These are phyloP conservation scores for Nemotelus pantherinus DNA, from an alignment of 2,888 invertebrate species.

Conservation along the genomic window DNA sequence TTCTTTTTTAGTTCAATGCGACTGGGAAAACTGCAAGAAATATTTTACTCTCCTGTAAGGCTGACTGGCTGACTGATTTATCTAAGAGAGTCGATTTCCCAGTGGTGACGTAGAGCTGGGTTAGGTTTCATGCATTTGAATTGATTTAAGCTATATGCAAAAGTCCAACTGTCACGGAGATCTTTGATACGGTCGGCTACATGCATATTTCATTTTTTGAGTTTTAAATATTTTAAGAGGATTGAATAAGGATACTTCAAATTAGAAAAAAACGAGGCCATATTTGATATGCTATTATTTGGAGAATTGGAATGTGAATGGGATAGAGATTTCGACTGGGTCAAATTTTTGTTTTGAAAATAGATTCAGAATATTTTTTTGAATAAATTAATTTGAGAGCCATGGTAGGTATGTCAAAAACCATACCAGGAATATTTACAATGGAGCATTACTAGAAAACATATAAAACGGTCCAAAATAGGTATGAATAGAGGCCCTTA, in stretches of 20 bases:
- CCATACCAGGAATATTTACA: too few relatives aligned
- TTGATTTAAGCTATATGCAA: too few relatives aligned
- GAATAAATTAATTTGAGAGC: too few relatives aligned
- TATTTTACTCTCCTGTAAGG: not conserved
- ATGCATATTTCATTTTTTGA: slow-evolving; percentile 36
- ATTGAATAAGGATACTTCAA: slow-evolving; percentile 28
- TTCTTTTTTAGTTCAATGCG: not conserved
- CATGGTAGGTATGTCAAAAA: too few relatives aligned
- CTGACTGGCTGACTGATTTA: slow-evolving; percentile 20
- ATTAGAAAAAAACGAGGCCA: not conserved
- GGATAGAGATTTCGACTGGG: not conserved
- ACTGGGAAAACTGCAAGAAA: not conserved
- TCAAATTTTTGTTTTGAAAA: not conserved
- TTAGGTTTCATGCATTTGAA: too few relatives aligned
- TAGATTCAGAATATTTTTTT: too few relatives aligned
- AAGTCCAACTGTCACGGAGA: too few relatives aligned
- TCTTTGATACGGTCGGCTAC: not conserved
- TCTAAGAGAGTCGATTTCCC: not conserved
- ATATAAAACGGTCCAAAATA: too few relatives aligned
- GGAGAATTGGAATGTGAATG: not conserved
- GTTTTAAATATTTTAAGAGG: slow-evolving; percentile 29
- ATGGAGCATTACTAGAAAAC: too few relatives aligned
- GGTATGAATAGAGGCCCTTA: too few relatives aligned
- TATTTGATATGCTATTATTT: not conserved
- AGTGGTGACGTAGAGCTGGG: too few relatives aligned